phyloP scores from a whole-genome alignment of 2,113 vertebrate genomes.

The Malurus elegans region DNA sequence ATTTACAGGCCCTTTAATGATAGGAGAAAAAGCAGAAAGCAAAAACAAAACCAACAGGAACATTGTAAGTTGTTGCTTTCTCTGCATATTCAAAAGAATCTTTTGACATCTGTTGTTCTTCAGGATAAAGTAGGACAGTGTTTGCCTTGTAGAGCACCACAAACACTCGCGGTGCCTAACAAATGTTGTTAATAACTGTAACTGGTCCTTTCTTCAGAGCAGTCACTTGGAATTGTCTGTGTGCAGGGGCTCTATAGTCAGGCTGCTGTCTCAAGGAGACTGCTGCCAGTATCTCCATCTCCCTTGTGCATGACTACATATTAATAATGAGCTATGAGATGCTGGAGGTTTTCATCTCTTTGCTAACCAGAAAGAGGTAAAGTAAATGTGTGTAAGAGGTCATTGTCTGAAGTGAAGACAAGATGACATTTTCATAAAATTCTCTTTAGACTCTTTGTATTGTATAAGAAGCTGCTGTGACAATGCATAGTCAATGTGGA shows the following conservation, averaged over 20 bases:
- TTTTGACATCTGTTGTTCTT: not conserved
- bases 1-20: not conserved
- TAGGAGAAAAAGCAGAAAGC: not conserved
- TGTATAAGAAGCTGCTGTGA: not conserved
- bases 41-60: not conserved
- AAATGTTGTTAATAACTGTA: not conserved
- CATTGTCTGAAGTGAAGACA: not conserved
- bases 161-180: not conserved
- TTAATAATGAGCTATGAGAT: constrained; percentile 38
- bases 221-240: not conserved
- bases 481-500: not conserved
- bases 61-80: not conserved
- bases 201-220: not conserved
- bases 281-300: not conserved
- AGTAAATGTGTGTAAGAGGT: not conserved
- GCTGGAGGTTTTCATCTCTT: not conserved
- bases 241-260: not conserved
- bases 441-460: not conserved
- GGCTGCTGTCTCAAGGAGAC: not conserved
- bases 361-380: not conserved
- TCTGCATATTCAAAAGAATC: not conserved
- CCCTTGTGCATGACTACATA: not conserved
- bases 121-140: not conserved
- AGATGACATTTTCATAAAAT: not conserved
- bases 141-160: not conserved